Evolutionary conservation across 2,888 invertebrate species (phyloP).

Genomic region (Sericinus montela): DNA sequence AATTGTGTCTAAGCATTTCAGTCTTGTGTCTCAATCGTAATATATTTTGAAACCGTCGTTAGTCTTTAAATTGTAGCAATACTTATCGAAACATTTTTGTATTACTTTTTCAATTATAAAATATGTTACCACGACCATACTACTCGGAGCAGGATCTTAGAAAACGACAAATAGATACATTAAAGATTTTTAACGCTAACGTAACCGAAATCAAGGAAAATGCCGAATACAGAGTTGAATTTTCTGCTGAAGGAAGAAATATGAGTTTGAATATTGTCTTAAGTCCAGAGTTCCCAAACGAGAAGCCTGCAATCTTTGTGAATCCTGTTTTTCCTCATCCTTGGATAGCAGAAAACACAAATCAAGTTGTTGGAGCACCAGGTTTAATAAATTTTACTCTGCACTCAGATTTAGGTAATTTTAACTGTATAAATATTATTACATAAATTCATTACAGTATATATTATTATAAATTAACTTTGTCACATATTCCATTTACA

Average conservation of each 20-base stretch:
- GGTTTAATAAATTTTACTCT: conserved; percentile 87
- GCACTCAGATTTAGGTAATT: conserved; percentile 83
- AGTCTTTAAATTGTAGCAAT: too few relatives aligned
- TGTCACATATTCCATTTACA: neutral
- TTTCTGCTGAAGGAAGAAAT: conserved; percentile 81
- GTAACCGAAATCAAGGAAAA: conserved; percentile 85
- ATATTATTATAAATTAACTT: too few relatives aligned
- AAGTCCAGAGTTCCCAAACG: conserved; percentile 85
- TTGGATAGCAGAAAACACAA: conserved; percentile 84
- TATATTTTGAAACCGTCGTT: too few relatives aligned
- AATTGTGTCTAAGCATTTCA: too few relatives aligned
- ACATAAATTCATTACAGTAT: too few relatives aligned
- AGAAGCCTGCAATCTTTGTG: conserved; percentile 84
- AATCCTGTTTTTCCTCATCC: conserved; percentile 84
- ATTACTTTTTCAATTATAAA: conserved; percentile 1
- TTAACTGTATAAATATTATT: too few relatives aligned
- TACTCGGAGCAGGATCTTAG: conserved; percentile 78
- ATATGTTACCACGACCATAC: conserved; percentile 78
- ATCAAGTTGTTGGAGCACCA: conserved; percentile 86
- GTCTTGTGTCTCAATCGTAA: too few relatives aligned
- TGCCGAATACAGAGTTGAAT: conserved; percentile 85
- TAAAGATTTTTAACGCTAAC: conserved; percentile 91
- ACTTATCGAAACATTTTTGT: too few relatives aligned
- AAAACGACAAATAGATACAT: conserved; percentile 88
- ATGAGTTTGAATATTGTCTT: conserved; percentile 84